phyloP scores from a whole-genome alignment of 2,113 vertebrate genomes.

The Thalassarche chlororhynchos region DNA sequence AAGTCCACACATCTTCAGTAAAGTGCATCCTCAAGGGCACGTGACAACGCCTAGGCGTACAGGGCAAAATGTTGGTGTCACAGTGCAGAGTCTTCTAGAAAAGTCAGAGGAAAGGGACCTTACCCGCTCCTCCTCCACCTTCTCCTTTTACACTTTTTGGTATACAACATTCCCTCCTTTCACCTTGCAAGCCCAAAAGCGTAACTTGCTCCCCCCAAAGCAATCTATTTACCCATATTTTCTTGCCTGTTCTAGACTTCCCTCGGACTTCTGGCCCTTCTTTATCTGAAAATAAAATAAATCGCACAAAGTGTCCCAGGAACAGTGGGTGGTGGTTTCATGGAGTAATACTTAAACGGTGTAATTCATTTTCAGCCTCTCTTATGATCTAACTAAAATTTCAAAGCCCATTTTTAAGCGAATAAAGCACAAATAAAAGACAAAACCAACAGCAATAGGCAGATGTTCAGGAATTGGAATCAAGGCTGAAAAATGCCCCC shows the following conservation, averaged over 20 bases:
- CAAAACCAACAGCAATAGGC: neutral
- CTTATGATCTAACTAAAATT: neutral
- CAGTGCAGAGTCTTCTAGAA: neutral
- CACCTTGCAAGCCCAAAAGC: neutral
- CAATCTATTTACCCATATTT: neutral
- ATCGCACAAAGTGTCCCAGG: neutral
- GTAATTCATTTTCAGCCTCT: neutral
- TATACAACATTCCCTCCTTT: neutral
- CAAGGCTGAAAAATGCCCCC: conserved; percentile 26
- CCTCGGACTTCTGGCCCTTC: neutral
- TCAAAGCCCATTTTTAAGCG: neutral
- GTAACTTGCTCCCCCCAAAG: neutral
- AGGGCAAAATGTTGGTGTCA: accelerated
- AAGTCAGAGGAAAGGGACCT: neutral
- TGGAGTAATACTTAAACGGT: neutral
- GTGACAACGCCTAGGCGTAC: accelerated
- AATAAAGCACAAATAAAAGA: neutral
- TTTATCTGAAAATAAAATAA: neutral
- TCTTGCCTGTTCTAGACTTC: neutral
- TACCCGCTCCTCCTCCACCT: neutral
- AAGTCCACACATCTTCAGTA: neutral
- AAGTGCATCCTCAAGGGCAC: neutral
- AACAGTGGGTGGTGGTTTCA: neutral
- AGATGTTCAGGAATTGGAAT: conserved; percentile 33
- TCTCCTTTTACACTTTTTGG: neutral